Base-by-base conservation (phyloP, 2,797 vertebrate species). In the Macrochelys suwanniensis region DNA sequence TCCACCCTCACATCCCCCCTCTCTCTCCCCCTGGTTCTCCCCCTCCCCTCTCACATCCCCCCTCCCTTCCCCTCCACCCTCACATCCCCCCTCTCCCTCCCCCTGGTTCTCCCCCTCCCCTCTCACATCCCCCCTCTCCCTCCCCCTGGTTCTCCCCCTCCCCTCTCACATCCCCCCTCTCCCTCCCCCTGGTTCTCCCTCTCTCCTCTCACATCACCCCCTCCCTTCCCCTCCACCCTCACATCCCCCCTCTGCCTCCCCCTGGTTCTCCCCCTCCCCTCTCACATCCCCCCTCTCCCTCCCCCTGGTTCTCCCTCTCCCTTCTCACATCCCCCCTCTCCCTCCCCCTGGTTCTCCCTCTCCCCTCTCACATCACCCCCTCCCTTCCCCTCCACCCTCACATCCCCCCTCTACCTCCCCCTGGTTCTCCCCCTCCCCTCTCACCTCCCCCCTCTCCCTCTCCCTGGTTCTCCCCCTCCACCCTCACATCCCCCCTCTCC, bases 401-500 rank as follows among this genome's bases (percentile, higher is more conserved):
- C 51, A 26, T 59, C 79, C 57, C 57, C 57, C 79, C 65, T 68
- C 53, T 4, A 26, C n/a, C 49, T 21, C 79, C 74, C 65, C 84
- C 42, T 61, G 37, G 84, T 80, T 50, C 51, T 85, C 81, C 71
- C 84, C 49, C 80, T 23, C 54, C 47, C 78, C 42, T 17, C 51
- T 51, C 65, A 11, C 37, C 2, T 11, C 78, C 5, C 59, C 45
- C 31, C 50, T 16, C 42, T 61, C 49, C 79, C 11, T 42, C 54
- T n/a, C 71, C 91, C 21, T 54, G 8, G 21, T 80, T 76, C 91
- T 82, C 65, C 78, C 3, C 51, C 87, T 51, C 94, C 89, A 65
- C 78, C 37, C 92, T 49, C 88, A 90, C 92, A 8, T 93, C 93
- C 83, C 77, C 28, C 82, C 13, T 50, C 49, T 50, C 54, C 65